phyloP scores from a whole-genome alignment of 2,113 vertebrate genomes.

The Ursus arctos region DNA sequence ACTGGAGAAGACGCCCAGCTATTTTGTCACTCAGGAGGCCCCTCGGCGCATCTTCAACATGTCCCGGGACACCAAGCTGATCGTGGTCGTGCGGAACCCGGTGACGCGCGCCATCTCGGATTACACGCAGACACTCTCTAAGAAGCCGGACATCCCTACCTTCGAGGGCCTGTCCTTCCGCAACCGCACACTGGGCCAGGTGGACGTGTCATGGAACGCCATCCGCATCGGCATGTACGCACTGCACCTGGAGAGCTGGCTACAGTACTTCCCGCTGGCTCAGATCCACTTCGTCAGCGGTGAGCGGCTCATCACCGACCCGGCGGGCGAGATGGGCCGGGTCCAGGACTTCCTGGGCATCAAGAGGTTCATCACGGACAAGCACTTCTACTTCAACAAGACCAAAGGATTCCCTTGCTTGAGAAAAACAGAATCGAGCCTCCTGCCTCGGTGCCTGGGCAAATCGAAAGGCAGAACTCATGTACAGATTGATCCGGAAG shows the following conservation, averaged over 20 bases:
- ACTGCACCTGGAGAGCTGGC: constrained; percentile 96
- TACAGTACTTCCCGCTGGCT: constrained; percentile 94
- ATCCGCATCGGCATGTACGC: constrained; percentile 97
- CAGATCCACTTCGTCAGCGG: constrained; percentile 99
- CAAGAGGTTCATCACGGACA: constrained; percentile 95
- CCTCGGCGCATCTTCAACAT: constrained; percentile 94
- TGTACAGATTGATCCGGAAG: constrained; percentile 96
- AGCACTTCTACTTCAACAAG: constrained; percentile 99
- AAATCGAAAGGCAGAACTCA: constrained; percentile 98
- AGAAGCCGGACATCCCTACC: constrained; percentile 96
- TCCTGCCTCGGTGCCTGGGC: constrained; percentile 95
- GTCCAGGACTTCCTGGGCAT: constrained; percentile 98
- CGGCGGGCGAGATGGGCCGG: constrained; percentile 95
- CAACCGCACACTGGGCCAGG: constrained; percentile 93
- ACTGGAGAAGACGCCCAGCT: constrained; percentile 98
- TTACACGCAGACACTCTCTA: constrained; percentile 97
- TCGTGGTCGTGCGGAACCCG: constrained; percentile 97
- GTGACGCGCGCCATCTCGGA: constrained; percentile 98
- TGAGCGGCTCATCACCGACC: constrained; percentile 96
- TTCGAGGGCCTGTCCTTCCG: constrained; percentile 96
- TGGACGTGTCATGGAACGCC: constrained; percentile 96
- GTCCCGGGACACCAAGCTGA: constrained; percentile 95
- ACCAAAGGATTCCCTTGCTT: constrained; percentile 99
- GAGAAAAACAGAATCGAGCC: constrained; percentile 93
- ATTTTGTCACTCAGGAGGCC: constrained; percentile 96